Evolutionary conservation across 2,888 invertebrate species (phyloP).

Genomic region (Drosophila paramelanica): DNA sequence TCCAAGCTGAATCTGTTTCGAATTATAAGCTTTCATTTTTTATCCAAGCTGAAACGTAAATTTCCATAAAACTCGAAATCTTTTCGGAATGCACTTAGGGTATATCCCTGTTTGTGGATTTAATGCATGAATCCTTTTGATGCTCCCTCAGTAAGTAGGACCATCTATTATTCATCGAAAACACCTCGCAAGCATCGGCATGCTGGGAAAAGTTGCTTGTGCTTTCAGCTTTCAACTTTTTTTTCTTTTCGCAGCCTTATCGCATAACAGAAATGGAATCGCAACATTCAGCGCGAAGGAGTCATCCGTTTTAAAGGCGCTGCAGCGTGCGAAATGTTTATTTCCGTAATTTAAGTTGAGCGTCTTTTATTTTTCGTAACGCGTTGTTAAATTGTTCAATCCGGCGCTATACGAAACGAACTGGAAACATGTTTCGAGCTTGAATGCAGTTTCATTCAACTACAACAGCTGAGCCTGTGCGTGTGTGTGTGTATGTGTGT

Average conservation of each 20-base stretch:
- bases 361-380: constrained; percentile 32
- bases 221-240: constrained; percentile 16
- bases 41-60: too few relatives aligned
- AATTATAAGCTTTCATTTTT: too few relatives aligned
- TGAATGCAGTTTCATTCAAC: constrained; percentile 24
- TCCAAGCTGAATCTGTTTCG: too few relatives aligned
- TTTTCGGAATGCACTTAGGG: too few relatives aligned
- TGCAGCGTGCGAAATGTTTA: constrained; percentile 67
- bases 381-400: constrained; percentile 53
- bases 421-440: constrained; percentile 22
- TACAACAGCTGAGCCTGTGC: not conserved
- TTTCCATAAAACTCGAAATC: too few relatives aligned
- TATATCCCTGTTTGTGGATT: too few relatives aligned
- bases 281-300: constrained; percentile 11
- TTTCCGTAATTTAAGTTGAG: constrained; percentile 71
- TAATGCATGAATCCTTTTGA: not conserved
- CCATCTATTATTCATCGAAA: constrained; percentile 6
- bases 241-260: constrained; percentile 53
- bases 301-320: constrained; percentile 56
- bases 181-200: constrained; percentile 34
- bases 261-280: constrained; percentile 56
- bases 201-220: constrained; percentile 38
- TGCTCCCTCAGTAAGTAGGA: not conserved
- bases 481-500: not conserved
- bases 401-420: too few relatives aligned